Conservation (phyloP, 2,797 vertebrate genomes). For the Notolabrus celidotus region DNA sequence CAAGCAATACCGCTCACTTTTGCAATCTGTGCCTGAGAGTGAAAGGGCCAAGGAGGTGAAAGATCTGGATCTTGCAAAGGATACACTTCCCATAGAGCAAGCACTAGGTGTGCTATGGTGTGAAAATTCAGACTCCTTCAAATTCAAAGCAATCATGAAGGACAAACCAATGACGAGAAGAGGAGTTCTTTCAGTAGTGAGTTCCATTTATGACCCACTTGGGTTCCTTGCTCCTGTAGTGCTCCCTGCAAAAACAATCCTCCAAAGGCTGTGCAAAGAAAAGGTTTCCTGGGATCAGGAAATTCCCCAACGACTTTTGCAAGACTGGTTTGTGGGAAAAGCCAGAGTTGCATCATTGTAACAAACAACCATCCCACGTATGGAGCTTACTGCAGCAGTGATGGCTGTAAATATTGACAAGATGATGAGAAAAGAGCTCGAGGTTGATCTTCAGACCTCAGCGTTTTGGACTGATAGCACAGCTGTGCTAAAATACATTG, state of each 20-base stretch:
- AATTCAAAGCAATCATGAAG: not conserved
- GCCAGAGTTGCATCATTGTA: not conserved
- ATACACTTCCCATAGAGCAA: not conserved
- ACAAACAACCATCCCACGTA: not conserved
- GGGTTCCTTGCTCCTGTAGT: not conserved
- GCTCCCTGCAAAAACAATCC: not conserved
- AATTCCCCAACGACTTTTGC: not conserved
- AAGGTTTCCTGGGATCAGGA: not conserved
- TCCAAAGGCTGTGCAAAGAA: not conserved
- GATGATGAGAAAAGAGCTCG: too few relatives aligned
- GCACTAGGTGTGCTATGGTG: not conserved
- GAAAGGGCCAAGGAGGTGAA: not conserved
- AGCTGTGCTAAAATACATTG: too few relatives aligned
- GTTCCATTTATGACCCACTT: not conserved
- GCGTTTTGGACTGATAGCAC: too few relatives aligned
- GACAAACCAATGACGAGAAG: constrained; percentile 3
- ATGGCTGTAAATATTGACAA: not conserved
- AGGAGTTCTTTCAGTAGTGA: constrained; percentile 22
- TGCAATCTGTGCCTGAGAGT: not conserved
- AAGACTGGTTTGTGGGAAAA: not conserved
- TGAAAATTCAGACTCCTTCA: not conserved
- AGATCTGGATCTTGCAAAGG: not conserved
- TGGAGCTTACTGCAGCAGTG: not conserved
- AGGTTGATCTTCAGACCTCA: too few relatives aligned
- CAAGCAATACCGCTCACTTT: not conserved